Conservation (phyloP, 2,888 invertebrate species). For the Polyploca ridens region DNA sequence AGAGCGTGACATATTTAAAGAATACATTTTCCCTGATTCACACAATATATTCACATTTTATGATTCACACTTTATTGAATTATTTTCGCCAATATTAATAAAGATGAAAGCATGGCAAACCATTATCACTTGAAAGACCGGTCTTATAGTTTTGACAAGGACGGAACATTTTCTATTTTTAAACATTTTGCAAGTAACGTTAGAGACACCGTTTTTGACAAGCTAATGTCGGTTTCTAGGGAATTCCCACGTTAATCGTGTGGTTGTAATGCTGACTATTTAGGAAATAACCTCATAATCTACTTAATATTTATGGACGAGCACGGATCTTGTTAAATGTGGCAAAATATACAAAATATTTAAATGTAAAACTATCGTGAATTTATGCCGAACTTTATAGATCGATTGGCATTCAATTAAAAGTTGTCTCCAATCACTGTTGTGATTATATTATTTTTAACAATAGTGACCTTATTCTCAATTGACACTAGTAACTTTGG, state of each 20-base stretch:
- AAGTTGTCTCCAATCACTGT: not conserved
- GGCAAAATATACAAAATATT: too few species aligned
- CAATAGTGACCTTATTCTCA: conserved; percentile 60
- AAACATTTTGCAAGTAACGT: conserved; percentile 21
- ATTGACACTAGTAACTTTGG: conserved; percentile 58
- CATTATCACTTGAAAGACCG: not conserved
- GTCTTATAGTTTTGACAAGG: conserved; percentile 4
- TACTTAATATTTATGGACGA: not conserved
- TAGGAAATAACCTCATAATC: not conserved
- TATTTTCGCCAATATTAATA: too few species aligned
- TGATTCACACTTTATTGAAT: too few species aligned
- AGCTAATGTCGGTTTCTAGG: not conserved
- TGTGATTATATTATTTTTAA: conserved; percentile 23
- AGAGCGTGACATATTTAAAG: conserved; percentile 36
- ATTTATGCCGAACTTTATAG: too few species aligned
- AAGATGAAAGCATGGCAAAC: not conserved
- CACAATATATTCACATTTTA: too few species aligned
- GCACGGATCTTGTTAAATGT: not conserved
- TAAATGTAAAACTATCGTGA: too few species aligned
- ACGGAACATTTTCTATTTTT: not conserved
- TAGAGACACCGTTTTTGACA: conserved; percentile 29
- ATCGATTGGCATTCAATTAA: too few species aligned
- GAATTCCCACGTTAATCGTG: not conserved
- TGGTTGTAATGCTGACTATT: not conserved
- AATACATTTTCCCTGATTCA: not conserved